Conservation (phyloP, 1,140 invertebrate species). For the Macrotrachela quadricornifera region DNA sequence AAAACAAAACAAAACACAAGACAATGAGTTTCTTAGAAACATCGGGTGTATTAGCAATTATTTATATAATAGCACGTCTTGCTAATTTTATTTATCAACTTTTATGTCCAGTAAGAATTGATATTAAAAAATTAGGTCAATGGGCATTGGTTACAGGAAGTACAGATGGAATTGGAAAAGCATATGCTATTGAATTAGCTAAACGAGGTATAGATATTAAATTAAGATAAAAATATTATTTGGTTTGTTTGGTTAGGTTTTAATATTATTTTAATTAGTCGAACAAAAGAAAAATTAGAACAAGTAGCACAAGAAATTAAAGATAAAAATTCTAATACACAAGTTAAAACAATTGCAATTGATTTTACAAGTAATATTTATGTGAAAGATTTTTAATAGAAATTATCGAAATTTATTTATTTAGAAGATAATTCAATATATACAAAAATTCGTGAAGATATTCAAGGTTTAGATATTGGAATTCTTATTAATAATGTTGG, state of each 20-base stretch:
- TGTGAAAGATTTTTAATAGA: not conserved
- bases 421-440: constrained; percentile 44
- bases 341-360: constrained; percentile 56
- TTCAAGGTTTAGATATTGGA: constrained; percentile 59
- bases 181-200: constrained; percentile 49
- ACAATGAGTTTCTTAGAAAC: too few species aligned
- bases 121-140: constrained; percentile 1
- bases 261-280: constrained; percentile 65
- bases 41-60: too few species aligned
- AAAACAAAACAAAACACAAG: too few species aligned
- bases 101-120: not conserved
- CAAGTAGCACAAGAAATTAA: constrained; percentile 53
- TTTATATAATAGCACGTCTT: too few species aligned
- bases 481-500: constrained; percentile 88
- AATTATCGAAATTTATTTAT: not conserved
- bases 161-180: constrained; percentile 77
- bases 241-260: constrained; percentile 36
- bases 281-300: constrained; percentile 57
- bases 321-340: constrained; percentile 46
- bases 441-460: constrained; percentile 46
- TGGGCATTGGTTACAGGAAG: constrained; percentile 56
- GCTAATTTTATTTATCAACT: too few species aligned
- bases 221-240: not conserved
- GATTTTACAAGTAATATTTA: constrained; percentile 44
- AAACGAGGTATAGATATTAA: constrained; percentile 8